Evolutionary conservation across 2,888 invertebrate species (phyloP).

Genomic region (Stictocephala bisonia): DNA sequence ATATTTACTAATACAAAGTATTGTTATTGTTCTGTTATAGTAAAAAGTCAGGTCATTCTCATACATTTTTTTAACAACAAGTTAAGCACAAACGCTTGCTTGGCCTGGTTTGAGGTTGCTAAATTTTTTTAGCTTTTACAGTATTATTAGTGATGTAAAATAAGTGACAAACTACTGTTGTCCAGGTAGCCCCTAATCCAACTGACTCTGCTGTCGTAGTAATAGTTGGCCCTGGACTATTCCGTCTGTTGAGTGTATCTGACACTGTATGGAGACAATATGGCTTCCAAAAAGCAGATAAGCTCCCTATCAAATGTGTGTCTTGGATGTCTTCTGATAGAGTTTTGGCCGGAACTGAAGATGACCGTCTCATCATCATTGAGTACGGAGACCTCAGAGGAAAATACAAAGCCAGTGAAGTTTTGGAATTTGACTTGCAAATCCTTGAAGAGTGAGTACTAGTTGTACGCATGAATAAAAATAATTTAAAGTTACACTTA

Average conservation of each 20-base stretch:
- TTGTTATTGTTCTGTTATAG: no score
- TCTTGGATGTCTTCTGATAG: slow-evolving; percentile 87
- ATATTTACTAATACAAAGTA: no score
- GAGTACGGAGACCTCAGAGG: slow-evolving; percentile 87
- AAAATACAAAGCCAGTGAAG: slow-evolving; percentile 72
- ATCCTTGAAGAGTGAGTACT: slow-evolving; percentile 69
- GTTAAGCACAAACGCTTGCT: no score
- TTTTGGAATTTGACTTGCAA: slow-evolving; percentile 72
- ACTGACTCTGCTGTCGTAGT: slow-evolving; percentile 80
- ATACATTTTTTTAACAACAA: no score
- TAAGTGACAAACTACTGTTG: no score
- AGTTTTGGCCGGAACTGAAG: slow-evolving; percentile 80
- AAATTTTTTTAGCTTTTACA: no score
- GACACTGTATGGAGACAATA: slow-evolving; percentile 85
- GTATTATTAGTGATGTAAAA: no score
- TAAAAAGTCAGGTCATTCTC: no score
- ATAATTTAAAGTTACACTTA: no score
- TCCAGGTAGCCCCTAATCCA: slow-evolving; percentile 81
- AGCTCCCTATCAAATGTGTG: slow-evolving; percentile 77
- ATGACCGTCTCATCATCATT: slow-evolving; percentile 80
- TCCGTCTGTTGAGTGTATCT: slow-evolving; percentile 80
- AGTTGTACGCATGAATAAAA: no score
- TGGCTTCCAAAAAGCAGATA: slow-evolving; percentile 85
- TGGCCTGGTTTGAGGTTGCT: no score
- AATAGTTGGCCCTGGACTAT: slow-evolving; percentile 72